Conservation (phyloP, 2,888 invertebrate species). For the Rhogogaster chlorosoma region DNA sequence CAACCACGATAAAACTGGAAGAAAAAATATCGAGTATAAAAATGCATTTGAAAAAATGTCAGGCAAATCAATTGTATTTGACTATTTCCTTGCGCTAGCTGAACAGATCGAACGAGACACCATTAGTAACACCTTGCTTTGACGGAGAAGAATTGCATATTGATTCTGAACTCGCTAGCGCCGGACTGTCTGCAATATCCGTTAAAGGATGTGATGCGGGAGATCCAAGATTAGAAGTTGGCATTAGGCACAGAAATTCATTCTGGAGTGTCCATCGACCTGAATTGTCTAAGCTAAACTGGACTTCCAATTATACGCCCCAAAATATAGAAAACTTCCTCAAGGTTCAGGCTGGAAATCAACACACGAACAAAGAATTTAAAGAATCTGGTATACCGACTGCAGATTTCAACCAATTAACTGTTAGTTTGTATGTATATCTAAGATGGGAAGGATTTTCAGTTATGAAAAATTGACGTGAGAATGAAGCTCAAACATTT, state of each 20-base stretch:
- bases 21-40: neutral
- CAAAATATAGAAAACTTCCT: slow-evolving; percentile 18
- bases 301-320: slow-evolving; percentile 6
- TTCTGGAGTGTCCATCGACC: slow-evolving; percentile 46
- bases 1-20: neutral
- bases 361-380: neutral
- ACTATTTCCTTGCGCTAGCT: neutral
- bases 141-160: slow-evolving; percentile 43
- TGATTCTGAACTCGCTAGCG: slow-evolving; percentile 12
- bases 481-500: neutral
- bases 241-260: slow-evolving; percentile 41
- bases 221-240: slow-evolving; percentile 9
- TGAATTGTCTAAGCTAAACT: slow-evolving; percentile 38
- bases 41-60: neutral
- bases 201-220: slow-evolving; percentile 45
- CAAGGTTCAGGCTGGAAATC: slow-evolving; percentile 27
- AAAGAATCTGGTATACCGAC: neutral
- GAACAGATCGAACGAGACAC: neutral
- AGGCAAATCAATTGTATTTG: neutral
- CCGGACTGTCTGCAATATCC: slow-evolving; percentile 42
- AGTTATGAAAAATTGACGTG: neutral
- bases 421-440: slow-evolving; percentile 2
- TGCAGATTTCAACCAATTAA: slow-evolving; percentile 6
- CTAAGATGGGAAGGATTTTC: neutral
- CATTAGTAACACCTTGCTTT: slow-evolving; percentile 38